These are phyloP conservation scores for Drosophila lutescens DNA, from an alignment of 2,888 invertebrate genomes.

Conservation along the genomic window DNA sequence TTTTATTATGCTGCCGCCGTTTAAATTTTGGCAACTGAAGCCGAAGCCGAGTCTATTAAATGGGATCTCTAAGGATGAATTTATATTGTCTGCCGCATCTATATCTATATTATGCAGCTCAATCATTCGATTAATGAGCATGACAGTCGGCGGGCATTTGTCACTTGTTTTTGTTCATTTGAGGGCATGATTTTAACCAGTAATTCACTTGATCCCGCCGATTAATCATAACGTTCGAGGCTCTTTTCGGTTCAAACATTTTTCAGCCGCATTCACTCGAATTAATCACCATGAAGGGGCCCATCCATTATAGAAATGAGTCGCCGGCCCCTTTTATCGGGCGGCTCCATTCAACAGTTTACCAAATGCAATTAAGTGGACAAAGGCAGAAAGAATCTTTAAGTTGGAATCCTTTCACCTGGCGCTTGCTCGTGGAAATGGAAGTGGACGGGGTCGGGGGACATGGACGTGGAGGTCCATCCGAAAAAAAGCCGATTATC, in stretches of 20 bases:
- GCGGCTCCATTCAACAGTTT: constrained; percentile 33
- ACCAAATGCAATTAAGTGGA: constrained; percentile 36
- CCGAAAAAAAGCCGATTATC: constrained; percentile 21
- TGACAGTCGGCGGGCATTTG: constrained; percentile 3
- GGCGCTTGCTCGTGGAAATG: neutral
- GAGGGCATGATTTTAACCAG: constrained; percentile 2
- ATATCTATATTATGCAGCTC: constrained; percentile 5
- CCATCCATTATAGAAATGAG: constrained; percentile 21
- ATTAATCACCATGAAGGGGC: constrained; percentile 37
- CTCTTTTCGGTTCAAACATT: constrained; percentile 22
- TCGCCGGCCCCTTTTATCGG: constrained; percentile 2
- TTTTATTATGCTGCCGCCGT: constrained; percentile 10
- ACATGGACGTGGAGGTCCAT: neutral
- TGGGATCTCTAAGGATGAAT: neutral
- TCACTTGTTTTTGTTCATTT: constrained; percentile 14
- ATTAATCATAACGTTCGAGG: constrained; percentile 27
- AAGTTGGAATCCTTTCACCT: constrained; percentile 22
- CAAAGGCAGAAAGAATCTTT: constrained; percentile 25
- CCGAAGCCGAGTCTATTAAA: neutral
- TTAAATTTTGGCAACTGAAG: neutral
- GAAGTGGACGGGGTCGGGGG: too few relatives aligned
- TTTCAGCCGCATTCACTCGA: constrained; percentile 15
- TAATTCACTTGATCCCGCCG: constrained; percentile 5
- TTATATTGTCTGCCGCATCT: too few relatives aligned
- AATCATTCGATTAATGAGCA: constrained; percentile 37